phyloP scores from a whole-genome alignment of 2,113 vertebrate species.

The Pollachius pollachius region DNA sequence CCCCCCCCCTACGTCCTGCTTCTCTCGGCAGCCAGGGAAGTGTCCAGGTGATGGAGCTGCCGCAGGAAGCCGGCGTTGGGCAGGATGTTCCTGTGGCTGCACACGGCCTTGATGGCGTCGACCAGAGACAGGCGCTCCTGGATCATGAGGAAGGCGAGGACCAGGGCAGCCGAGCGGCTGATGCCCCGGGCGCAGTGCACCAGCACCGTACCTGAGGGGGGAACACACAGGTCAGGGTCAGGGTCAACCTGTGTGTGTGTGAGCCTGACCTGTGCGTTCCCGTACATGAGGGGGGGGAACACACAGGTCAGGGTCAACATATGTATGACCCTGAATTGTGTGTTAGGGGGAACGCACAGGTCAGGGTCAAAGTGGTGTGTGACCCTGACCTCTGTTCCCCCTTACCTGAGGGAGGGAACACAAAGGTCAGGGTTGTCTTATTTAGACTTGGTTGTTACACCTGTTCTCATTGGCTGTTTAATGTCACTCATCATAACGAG shows the following conservation, averaged over 20 bases:
- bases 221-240: neutral
- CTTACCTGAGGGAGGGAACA: neutral
- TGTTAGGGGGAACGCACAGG: conserved; percentile 1
- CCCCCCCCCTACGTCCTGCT: neutral
- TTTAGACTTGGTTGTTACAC: no score
- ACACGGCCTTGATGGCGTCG: conserved; percentile 56
- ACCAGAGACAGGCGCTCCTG: conserved; percentile 54
- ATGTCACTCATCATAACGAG: no score
- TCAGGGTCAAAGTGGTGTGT: no score
- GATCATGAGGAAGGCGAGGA: conserved; percentile 75
- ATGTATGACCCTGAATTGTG: no score
- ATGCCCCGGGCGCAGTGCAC: conserved; percentile 76
- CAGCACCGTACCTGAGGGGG: conserved; percentile 67
- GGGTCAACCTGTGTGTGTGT: no score
- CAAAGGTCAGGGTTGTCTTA: neutral
- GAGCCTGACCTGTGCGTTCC: no score
- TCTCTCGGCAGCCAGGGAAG: conserved; percentile 37
- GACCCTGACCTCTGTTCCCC: no score
- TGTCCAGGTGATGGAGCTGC: conserved; percentile 67
- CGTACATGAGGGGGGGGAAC: neutral
- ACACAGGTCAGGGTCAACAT: neutral
- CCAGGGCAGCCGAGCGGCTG: conserved; percentile 70
- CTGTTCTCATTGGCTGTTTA: no score
- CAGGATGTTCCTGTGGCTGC: conserved; percentile 63
- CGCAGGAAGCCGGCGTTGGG: conserved; percentile 73